Conservation (phyloP, 2,113 vertebrate genomes). For the Camelus bactrianus region DNA sequence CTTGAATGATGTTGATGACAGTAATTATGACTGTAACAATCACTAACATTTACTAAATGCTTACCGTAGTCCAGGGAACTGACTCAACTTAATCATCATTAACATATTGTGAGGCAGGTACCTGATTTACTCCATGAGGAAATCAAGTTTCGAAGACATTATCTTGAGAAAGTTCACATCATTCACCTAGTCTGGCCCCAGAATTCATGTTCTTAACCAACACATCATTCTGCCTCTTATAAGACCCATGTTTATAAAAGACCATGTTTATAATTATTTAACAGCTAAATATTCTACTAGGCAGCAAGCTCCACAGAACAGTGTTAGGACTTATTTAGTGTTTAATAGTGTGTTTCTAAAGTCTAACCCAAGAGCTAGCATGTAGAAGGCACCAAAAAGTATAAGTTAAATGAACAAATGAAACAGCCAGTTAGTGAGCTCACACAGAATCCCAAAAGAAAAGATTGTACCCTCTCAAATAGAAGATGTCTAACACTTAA, state of each 20-base stretch:
- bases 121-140: not conserved
- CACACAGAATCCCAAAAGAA: not conserved
- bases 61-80: not conserved
- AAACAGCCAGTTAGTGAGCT: not conserved
- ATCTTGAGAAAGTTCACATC: not conserved
- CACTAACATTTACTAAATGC: not conserved
- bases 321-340: not conserved
- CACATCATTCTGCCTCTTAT: not conserved
- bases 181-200: not conserved
- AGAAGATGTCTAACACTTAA: not conserved
- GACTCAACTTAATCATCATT: not conserved
- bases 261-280: not conserved
- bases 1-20: not conserved
- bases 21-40: not conserved
- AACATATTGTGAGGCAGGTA: not conserved
- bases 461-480: not conserved
- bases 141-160: constrained; percentile 15
- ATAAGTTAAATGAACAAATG: not conserved
- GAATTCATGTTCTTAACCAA: not conserved
- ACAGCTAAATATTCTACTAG: not conserved
- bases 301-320: not conserved
- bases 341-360: not conserved
- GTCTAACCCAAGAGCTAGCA: not conserved
- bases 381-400: not conserved
- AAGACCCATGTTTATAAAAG: not conserved